Base-by-base conservation (phyloP, 2,888 invertebrate species). In the Ennomos fuscantarius region DNA sequence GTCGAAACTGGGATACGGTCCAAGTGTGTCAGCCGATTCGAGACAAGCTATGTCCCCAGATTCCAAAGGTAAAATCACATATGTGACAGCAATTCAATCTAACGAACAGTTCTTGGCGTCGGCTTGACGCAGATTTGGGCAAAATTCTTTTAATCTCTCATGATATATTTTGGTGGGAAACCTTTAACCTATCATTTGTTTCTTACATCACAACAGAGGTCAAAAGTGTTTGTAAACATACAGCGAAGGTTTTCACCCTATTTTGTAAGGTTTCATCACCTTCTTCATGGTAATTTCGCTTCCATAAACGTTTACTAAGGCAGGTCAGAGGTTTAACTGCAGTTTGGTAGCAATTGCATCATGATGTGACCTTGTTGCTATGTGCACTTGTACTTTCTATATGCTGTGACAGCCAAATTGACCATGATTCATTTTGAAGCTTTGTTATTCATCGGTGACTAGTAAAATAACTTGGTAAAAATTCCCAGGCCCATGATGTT, bases 191-290 rank as follows among this genome's bases (percentile, higher is more conserved):
- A 89, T 81, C 72, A 69, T 73, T 74, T 66, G 66, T 72, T 77
- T 84, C 83, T 89, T 89, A 88, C 89, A 89, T 90, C 87, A 89
- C 70, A 80, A 62, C 65, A 77, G 90, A 89, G 90, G 91, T 89
- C 89, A 89, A 68, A 78, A 72, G 67, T 92, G 91, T 92, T 91
- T 84, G 90, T 90, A 85, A 92, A 92, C 91, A 92, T 72, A 78
- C 80, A 72, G 73, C 70, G 68, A 72, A 75, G 66, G 78, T 78
- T 80, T 78, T 65, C 59, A 44, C 57, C 63, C 59, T 59, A 64
- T 68, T 69, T 60, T 57, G 51, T 34, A 41, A 42, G 44, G 41
- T 58, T 63, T 57, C 46, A 40, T 42, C 39, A 47, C 37, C 33
- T 15, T 56, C 46, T 43, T 47, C 31, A 13, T 35, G 32, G 32